phyloP scores from a whole-genome alignment of 23 tunicate species.

The Clavelina lepadiformis region DNA sequence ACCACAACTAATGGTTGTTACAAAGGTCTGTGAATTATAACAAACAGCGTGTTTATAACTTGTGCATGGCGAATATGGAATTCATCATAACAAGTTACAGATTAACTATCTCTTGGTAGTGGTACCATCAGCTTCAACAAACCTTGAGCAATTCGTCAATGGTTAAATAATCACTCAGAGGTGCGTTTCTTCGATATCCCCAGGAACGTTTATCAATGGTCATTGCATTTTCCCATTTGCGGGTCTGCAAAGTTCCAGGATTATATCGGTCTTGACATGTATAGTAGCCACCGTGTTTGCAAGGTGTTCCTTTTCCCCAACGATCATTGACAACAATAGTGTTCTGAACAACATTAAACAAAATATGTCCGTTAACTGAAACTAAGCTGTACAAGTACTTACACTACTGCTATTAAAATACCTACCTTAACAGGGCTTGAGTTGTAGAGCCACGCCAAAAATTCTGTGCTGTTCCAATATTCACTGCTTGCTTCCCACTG shows the following conservation, averaged over 20 bases:
- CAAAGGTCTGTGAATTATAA: slow-evolving; percentile 26
- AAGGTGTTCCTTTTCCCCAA: slow-evolving; percentile 71
- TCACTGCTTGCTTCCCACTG: slow-evolving; percentile 50
- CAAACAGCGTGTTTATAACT: too few species aligned
- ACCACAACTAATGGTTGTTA: slow-evolving; percentile 60
- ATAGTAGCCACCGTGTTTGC: slow-evolving; percentile 71
- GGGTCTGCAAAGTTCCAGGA: slow-evolving; percentile 62
- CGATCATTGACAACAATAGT: slow-evolving; percentile 79
- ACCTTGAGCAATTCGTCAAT: slow-evolving; percentile 64
- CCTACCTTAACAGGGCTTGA: slow-evolving; percentile 93
- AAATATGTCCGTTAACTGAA: too few species aligned
- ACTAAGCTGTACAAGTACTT: too few species aligned
- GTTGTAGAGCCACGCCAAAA: slow-evolving; percentile 95
- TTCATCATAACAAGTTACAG: too few species aligned
- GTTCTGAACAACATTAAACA: slow-evolving; percentile 32
- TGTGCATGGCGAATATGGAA: too few species aligned
- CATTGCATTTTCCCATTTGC: slow-evolving; percentile 69
- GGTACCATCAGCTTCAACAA: too few species aligned
- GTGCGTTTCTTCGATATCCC: slow-evolving; percentile 69
- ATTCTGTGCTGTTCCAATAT: slow-evolving; percentile 70
- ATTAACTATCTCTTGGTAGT: too few species aligned
- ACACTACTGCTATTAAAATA: too few species aligned
- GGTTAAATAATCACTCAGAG: slow-evolving; percentile 17
- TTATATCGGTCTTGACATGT: slow-evolving; percentile 65
- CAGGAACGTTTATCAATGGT: slow-evolving; percentile 62